Conservation (phyloP, 2,888 invertebrate genomes). For the Eupelmus urozonus region DNA sequence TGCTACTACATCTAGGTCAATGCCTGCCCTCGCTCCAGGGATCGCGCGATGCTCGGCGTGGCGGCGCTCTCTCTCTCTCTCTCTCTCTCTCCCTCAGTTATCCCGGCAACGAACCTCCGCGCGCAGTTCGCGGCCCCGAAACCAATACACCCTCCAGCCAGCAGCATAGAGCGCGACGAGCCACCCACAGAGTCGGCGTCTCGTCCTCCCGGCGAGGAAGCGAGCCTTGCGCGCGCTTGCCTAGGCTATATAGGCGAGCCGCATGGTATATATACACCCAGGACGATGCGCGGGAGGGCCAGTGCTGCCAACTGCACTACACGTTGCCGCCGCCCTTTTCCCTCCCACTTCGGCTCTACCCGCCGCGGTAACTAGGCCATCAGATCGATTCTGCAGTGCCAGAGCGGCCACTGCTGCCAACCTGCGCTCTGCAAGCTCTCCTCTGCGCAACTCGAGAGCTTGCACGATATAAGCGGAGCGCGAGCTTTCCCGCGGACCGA, state of each 20-base stretch:
- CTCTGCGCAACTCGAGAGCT: no score
- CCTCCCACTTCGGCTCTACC: not conserved
- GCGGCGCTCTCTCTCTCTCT: not conserved
- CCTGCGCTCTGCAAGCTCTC: slow-evolving; percentile 7
- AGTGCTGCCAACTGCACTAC: slow-evolving; percentile 13
- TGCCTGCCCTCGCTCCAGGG: slow-evolving; percentile 67
- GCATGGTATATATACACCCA: no score
- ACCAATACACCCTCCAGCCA: not conserved
- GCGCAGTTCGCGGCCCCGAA: not conserved
- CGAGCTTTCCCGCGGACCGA: not conserved
- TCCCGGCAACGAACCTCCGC: slow-evolving; percentile 60
- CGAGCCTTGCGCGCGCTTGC: no score
- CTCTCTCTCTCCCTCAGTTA: not conserved
- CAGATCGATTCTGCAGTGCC: slow-evolving; percentile 71
- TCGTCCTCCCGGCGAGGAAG: not conserved
- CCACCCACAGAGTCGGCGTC: not conserved
- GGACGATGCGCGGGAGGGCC: not conserved
- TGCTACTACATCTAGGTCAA: slow-evolving; percentile 68
- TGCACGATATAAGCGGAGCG: slow-evolving; percentile 59
- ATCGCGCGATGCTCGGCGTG: slow-evolving; percentile 38
- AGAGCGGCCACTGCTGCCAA: slow-evolving; percentile 58
- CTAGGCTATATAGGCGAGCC: no score
- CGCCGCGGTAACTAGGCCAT: slow-evolving; percentile 72
- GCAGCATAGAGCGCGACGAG: no score
- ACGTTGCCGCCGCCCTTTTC: not conserved